Percentiles rank a stretch among this genome's conserved stretches.
Evolutionary conservation across 2,888 invertebrate species (phyloP).

Genomic region (Archips xylosteana): DNA sequence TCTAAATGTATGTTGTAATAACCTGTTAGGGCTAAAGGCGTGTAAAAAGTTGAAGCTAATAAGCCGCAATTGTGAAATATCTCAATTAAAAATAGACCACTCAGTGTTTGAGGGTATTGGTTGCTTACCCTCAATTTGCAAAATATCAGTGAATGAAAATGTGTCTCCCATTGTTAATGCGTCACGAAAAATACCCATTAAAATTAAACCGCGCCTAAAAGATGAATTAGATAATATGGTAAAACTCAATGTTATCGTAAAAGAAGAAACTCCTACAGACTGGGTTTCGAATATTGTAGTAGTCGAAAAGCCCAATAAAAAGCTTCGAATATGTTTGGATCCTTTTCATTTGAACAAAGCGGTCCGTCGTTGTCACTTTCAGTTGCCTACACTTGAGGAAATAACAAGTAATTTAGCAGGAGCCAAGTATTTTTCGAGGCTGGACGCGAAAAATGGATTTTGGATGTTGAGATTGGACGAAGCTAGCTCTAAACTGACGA

Average conservation of each 20-base stretch:
- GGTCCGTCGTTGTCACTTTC: slow-evolving; percentile 37
- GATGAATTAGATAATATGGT: slow-evolving; percentile 24
- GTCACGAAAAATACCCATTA: slow-evolving; percentile 35
- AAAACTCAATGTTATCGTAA: slow-evolving; percentile 24
- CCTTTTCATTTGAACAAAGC: slow-evolving; percentile 39
- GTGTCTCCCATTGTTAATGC: slow-evolving; percentile 29
- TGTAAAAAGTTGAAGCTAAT: slow-evolving; percentile 24
- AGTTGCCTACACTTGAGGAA: slow-evolving; percentile 42
- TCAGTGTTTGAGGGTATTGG: slow-evolving; percentile 21
- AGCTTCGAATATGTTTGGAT: slow-evolving; percentile 29
- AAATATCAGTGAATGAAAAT: slow-evolving; percentile 25
- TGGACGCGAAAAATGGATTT: slow-evolving; percentile 42
- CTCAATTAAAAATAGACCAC: neutral
- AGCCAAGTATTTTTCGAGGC: slow-evolving; percentile 37
- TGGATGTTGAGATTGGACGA: slow-evolving; percentile 34
- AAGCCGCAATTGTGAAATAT: slow-evolving; percentile 6
- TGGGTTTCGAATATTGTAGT: slow-evolving; percentile 27
- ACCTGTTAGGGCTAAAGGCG: slow-evolving; percentile 22
- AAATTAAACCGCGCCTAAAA: slow-evolving; percentile 13
- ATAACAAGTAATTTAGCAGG: slow-evolving; percentile 24
- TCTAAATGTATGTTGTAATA: slow-evolving; percentile 32
- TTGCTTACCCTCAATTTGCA: slow-evolving; percentile 24
- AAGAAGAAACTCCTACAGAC: slow-evolving; percentile 32
- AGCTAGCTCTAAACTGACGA: slow-evolving; percentile 37
- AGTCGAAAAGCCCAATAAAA: slow-evolving; percentile 24